Base-by-base conservation (phyloP, 2,113 vertebrate genomes). In the Megaceryle torquata region DNA sequence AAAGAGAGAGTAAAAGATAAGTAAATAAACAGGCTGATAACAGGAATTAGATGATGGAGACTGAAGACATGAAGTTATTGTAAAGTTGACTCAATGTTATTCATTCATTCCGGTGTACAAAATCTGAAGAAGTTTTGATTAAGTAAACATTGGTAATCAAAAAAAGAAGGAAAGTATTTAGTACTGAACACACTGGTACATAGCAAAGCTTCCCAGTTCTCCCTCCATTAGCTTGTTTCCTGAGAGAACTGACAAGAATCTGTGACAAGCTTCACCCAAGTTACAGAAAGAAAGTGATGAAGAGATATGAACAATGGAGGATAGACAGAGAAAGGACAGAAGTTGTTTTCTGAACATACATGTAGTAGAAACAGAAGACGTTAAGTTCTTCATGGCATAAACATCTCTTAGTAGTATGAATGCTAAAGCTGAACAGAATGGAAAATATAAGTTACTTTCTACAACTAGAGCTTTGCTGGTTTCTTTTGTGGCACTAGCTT, bases 381-480 rank as follows among this genome's bases (percentile, higher is more conserved):
- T 37, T 5, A 74, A 33, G 21, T 7, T 43, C 54, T 68, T 76
- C 28, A 79, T 39, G 64, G 50, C 37, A 24, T 6, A 72, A 35
- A 28, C 10, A 37, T 39, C 26, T 41, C 85, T 92, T 54, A 33
- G 39, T 39, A 86, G 43, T 41, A 48, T 44, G 87, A 83, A 87
- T 25, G 35, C 1, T 60, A 79, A 82, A n/a, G 5, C 8, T 68
- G 50, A 92, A 74, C 68, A 95, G 57, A 93, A 79, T 0, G 76
- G 15, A 93, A 63, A 54, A 60, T 39, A 85, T n/a, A 74, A 56
- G 39, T 72, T 74, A 82, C 22, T 94, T 90, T n/a, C 71, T 75
- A 71, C 31, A 86, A 70, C 51, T 26, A 50, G 31, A 68, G 43
- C 20, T 78, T 61, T 31, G 8, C 29, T 71, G 35, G 2, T 56